Conservation (phyloP, 2,797 vertebrate species). For the Austrolebias charrua region DNA sequence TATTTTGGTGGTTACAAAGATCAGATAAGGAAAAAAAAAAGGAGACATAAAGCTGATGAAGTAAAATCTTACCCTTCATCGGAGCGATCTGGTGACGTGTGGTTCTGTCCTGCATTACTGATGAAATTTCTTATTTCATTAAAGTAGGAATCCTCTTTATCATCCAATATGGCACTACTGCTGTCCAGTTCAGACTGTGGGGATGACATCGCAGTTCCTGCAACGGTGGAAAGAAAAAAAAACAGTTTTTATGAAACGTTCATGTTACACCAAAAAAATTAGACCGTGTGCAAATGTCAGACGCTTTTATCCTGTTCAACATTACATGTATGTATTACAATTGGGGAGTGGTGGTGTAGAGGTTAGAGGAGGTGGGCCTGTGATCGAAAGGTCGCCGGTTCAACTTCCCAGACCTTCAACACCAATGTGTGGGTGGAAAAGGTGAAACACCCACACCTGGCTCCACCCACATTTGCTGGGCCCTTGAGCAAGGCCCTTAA, state of each 20-base stretch:
- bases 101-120: conserved; percentile 88
- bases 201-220: conserved; percentile 97
- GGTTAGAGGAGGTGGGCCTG: too few species aligned
- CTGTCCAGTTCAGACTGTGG: conserved; percentile 97
- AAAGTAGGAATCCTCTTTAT: conserved; percentile 99
- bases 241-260: not conserved
- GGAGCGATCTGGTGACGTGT: conserved; percentile 87
- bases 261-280: not conserved
- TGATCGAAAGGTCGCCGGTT: too few species aligned
- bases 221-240: conserved; percentile 9
- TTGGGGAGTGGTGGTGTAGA: too few species aligned
- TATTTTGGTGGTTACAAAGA: conserved; percentile 3
- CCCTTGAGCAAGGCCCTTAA: too few species aligned
- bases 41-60: conserved; percentile 10
- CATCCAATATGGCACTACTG: conserved; percentile 92
- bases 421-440: too few species aligned
- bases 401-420: too few species aligned
- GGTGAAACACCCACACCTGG: too few species aligned
- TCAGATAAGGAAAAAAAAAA: conserved; percentile 17
- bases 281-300: not conserved
- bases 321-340: too few species aligned
- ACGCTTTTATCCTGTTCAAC: too few species aligned
- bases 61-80: conserved; percentile 88
- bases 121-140: conserved; percentile 99
- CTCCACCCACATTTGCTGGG: too few species aligned